Evolutionary conservation across 2,113 vertebrate genomes (phyloP).

Genomic region (Pseudopodoces humilis): DNA sequence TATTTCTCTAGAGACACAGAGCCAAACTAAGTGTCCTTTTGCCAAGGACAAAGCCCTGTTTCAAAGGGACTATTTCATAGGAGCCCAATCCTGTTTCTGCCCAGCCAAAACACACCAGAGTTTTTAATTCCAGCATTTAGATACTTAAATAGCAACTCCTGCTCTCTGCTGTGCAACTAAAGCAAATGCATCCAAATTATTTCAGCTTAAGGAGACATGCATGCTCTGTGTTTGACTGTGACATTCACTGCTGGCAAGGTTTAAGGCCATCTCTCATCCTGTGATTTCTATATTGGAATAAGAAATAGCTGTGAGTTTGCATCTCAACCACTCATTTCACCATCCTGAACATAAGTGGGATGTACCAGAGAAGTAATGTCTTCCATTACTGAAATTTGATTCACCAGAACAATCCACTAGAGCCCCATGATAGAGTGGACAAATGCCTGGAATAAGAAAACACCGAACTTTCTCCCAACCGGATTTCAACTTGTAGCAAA

Average conservation of each 20-base stretch:
- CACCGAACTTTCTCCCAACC: background rate
- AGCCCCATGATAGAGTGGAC: fast-evolving
- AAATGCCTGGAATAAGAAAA: background rate
- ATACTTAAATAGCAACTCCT: background rate
- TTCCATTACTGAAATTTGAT: background rate
- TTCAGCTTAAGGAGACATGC: background rate
- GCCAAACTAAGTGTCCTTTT: background rate
- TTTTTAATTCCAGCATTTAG: background rate
- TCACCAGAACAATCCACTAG: background rate
- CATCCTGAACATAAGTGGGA: background rate
- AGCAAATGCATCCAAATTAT: background rate
- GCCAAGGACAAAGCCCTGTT: background rate
- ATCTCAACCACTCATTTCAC: background rate
- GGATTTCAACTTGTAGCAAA: background rate
- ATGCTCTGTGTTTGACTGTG: background rate
- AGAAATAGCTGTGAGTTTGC: background rate
- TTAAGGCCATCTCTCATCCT: background rate
- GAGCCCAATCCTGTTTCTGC: background rate
- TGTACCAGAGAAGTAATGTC: background rate
- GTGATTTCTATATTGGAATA: background rate
- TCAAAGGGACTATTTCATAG: background rate
- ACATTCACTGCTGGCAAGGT: background rate
- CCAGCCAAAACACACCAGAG: background rate
- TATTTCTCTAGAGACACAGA: background rate
- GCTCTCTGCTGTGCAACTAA: background rate